Evolutionary conservation across 2,113 vertebrate species (phyloP).

Genomic region (Phyllopteryx taeniolatus): DNA sequence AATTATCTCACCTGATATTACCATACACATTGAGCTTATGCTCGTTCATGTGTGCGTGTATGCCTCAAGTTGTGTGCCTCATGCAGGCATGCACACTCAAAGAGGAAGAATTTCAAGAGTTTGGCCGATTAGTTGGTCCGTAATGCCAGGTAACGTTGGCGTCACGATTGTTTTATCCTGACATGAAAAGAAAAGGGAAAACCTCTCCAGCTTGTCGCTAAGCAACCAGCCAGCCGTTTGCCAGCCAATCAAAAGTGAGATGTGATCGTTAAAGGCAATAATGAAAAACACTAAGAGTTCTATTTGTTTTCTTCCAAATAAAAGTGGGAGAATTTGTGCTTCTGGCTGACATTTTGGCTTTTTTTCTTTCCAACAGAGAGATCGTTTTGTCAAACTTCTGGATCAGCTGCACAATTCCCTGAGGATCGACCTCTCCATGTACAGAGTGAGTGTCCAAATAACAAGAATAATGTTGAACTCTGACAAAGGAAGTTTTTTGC

Average conservation of each 20-base stretch:
- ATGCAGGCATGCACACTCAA: not conserved
- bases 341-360: not conserved
- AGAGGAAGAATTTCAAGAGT: constrained; percentile 4
- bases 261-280: not conserved
- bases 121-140: constrained; percentile 1
- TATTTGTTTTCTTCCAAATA: not conserved
- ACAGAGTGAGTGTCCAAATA: constrained; percentile 81
- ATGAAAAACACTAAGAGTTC: not conserved
- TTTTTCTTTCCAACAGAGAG: constrained; percentile 72
- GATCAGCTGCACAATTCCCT: constrained; percentile 98
- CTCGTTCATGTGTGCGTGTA: too few species aligned
- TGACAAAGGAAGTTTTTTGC: too few species aligned
- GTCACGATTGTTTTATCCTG: not conserved
- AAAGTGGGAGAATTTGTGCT: not conserved
- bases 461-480: not conserved
- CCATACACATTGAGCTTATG: not conserved
- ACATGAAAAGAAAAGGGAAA: constrained; percentile 27
- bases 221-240: not conserved
- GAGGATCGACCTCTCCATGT: constrained; percentile 95
- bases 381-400: constrained; percentile 93
- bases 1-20: not conserved
- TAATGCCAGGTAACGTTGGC: constrained; percentile 20
- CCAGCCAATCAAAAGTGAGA: not conserved
- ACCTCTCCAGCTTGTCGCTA: constrained; percentile 11
- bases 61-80: not conserved